Conservation (phyloP, 2,888 invertebrate species). For the Pristionchus entomophagus region DNA sequence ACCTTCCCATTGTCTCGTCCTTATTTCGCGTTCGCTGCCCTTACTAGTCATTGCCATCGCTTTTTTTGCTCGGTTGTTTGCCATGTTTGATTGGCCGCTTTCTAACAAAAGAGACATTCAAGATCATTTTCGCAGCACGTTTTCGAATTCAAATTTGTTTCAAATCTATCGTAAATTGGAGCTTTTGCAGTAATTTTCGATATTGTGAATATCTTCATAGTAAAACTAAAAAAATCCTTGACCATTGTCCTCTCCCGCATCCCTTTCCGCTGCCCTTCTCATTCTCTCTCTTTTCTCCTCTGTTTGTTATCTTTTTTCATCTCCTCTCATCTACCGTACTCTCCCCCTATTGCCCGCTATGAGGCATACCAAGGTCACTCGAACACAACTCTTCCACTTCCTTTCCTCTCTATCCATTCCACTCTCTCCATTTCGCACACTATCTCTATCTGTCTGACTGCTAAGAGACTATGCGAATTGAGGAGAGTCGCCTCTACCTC, state of each 20-base stretch:
- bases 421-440: neutral
- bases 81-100: too few relatives aligned
- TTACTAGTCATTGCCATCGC: neutral
- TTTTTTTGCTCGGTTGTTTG: too few relatives aligned
- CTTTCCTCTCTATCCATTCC: conserved; percentile 10
- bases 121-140: too few relatives aligned
- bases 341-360: conserved; percentile 31
- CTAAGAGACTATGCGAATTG: neutral
- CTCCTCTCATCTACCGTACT: neutral
- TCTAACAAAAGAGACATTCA: too few relatives aligned
- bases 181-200: too few relatives aligned
- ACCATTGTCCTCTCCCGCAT: neutral
- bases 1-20: conserved; percentile 24
- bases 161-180: too few relatives aligned
- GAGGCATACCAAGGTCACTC: conserved; percentile 12
- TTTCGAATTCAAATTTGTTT: too few relatives aligned
- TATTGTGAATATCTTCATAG: too few relatives aligned
- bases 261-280: neutral
- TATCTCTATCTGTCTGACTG: neutral
- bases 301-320: neutral
- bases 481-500: conserved; percentile 1
- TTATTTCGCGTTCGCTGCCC: neutral
- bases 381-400: neutral
- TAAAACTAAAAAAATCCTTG: too few relatives aligned
- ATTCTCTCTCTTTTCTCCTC: neutral